Percentiles rank a stretch among this genome's conserved stretches.
phyloP scores from a whole-genome alignment of 2,113 vertebrate species.

The Pimephales promelas region DNA sequence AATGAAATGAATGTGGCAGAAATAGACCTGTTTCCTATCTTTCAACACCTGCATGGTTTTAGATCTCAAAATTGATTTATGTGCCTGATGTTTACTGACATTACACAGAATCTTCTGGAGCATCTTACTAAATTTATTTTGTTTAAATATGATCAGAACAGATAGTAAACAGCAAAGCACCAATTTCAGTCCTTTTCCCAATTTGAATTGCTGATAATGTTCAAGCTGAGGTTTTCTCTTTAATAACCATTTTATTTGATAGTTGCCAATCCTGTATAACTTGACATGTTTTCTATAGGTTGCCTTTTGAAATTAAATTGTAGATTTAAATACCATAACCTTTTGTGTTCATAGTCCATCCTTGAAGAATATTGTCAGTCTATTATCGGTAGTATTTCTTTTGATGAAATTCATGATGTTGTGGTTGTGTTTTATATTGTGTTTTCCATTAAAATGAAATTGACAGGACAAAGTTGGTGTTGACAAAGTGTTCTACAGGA shows the following conservation, averaged over 20 bases:
- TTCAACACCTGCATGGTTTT: constrained; percentile 26
- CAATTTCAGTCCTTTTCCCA: constrained; percentile 12
- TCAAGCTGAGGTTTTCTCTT: constrained; percentile 31
- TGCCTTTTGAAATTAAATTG: constrained; percentile 37
- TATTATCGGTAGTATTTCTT: constrained; percentile 25
- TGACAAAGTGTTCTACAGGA: background rate
- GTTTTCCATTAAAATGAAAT: constrained; percentile 28
- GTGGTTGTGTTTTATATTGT: constrained; percentile 17
- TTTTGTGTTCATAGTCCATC: constrained; percentile 28
- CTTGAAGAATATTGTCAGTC: background rate
- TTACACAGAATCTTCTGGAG: background rate
- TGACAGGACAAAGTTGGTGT: background rate
- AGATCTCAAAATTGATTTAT: background rate
- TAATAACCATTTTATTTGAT: constrained; percentile 43
- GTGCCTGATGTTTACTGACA: constrained; percentile 28
- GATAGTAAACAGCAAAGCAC: background rate
- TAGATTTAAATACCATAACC: background rate
- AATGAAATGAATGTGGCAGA: background rate
- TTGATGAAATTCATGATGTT: constrained; percentile 27
- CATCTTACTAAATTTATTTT: background rate
- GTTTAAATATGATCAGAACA: background rate
- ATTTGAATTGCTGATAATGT: constrained; percentile 46
- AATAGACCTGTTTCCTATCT: background rate
- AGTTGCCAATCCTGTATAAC: constrained; percentile 55
- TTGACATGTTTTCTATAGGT: constrained; percentile 47